Base-by-base conservation (phyloP, 2,888 invertebrate species). In the Drosophila monieri region DNA sequence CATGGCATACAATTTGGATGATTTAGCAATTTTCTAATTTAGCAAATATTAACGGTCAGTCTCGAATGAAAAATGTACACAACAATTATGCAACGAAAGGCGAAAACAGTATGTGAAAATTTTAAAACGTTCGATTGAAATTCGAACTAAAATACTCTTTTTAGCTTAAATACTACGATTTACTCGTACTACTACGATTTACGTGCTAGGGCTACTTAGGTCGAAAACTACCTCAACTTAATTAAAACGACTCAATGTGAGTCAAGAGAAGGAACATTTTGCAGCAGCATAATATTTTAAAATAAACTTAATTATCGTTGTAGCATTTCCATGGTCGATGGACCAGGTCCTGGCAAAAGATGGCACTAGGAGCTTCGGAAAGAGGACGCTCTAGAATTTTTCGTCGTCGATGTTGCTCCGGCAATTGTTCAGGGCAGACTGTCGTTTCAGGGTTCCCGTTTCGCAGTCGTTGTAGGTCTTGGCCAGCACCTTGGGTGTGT, bases 401-500 rank as follows among this genome's bases (percentile, higher is more conserved):
- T 92, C 91, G 64, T 92, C 92, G 51, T 92, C 92, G 41, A 91
- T 90, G 69, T 89, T 89, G 8, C 88, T 77, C 25, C 91, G 87
- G 59, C 89, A 94, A 87, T 95, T 95, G 25, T 95, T 94, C 56
- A 93, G 89, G 69, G 92, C 93, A 78, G 96, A 95, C 90, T 96
- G 96, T 51, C 96, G 92, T 78, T 95, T 94, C 39, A 96, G 90
- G 0, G 96, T 96, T 14, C 95, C 95, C 54, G 95, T 94, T 88
- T 96, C 96, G 87, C 95, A 96, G 75, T 97, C 96, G 93, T 93
- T 83, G 94, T 93, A 67, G 93, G 94, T 90, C 95, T 96, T 32
- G 94, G 94, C 88, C 95, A 95, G 56, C 94, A 92, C 89, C 94
- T 95, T 51, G 94, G 95, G 90, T 0, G 94, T 93, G 78, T 94